A percentile compares a stretch with the other conserved stretches of the same genome.
Conservation (phyloP, 2,888 invertebrate species). For the Acholoe squamosa region DNA sequence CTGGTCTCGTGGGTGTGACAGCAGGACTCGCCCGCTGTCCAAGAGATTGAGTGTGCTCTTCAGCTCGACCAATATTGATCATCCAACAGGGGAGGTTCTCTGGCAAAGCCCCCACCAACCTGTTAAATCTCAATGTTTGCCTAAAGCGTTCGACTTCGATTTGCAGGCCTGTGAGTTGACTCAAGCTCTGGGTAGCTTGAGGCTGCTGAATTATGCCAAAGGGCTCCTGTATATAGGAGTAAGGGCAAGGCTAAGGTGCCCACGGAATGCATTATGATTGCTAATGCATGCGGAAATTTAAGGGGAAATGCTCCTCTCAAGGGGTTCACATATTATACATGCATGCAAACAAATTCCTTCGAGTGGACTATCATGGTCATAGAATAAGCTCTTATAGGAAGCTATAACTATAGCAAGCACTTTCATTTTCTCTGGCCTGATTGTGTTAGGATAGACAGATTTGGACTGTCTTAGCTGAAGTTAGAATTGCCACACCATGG, state of each 20-base stretch:
- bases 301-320: neutral
- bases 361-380: no score
- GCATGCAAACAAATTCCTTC: no score
- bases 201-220: neutral
- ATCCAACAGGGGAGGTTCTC: neutral
- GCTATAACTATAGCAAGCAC: no score
- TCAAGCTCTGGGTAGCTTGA: neutral
- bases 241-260: neutral
- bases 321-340: no score
- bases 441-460: no score
- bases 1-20: slow-evolving; percentile 1
- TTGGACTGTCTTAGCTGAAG: no score
- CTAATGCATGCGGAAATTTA: neutral
- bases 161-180: slow-evolving; percentile 7
- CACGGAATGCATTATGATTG: neutral
- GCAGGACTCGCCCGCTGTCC: neutral
- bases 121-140: slow-evolving; percentile 12
- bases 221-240: neutral
- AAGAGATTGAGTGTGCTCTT: slow-evolving; percentile 31
- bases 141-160: slow-evolving; percentile 38
- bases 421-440: no score
- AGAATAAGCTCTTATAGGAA: no score
- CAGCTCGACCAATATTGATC: slow-evolving; percentile 24
- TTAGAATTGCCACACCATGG: no score
- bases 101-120: neutral